Conservation (phyloP, 2,888 invertebrate genomes). For the Diarsia brunnea region DNA sequence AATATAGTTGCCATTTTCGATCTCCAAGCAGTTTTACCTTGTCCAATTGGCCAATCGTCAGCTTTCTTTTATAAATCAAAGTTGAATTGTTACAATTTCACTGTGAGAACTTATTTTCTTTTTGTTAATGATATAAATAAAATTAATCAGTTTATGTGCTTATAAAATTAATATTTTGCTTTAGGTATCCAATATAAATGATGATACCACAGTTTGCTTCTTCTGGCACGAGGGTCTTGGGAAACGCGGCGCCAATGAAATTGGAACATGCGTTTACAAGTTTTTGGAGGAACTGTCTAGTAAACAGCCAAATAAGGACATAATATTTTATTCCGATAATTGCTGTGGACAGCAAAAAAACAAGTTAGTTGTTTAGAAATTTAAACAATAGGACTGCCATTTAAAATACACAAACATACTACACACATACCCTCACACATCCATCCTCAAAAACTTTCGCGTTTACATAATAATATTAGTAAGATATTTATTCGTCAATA, state of each 20-base stretch:
- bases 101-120: neutral
- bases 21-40: slow-evolving; percentile 29
- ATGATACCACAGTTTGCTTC: slow-evolving; percentile 48
- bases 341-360: slow-evolving; percentile 65
- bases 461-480: neutral
- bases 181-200: slow-evolving; percentile 34
- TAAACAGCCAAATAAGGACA: slow-evolving; percentile 47
- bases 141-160: no score
- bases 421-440: neutral
- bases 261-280: slow-evolving; percentile 41
- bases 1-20: slow-evolving; percentile 45
- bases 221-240: slow-evolving; percentile 62
- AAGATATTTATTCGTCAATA: neutral
- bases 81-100: slow-evolving; percentile 11
- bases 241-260: slow-evolving; percentile 61
- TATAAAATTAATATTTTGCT: no score
- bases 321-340: slow-evolving; percentile 57
- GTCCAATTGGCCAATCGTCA: slow-evolving; percentile 18
- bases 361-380: slow-evolving; percentile 30
- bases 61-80: slow-evolving; percentile 20
- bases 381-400: no score
- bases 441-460: slow-evolving; percentile 12
- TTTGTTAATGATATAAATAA: no score
- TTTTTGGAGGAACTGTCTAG: slow-evolving; percentile 50
- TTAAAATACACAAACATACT: no score